A percentile compares a stretch with the other conserved stretches of the same genome.
Evolutionary conservation across 2,888 invertebrate species (phyloP).

Genomic region (Mesorhabditis spiculigera): DNA sequence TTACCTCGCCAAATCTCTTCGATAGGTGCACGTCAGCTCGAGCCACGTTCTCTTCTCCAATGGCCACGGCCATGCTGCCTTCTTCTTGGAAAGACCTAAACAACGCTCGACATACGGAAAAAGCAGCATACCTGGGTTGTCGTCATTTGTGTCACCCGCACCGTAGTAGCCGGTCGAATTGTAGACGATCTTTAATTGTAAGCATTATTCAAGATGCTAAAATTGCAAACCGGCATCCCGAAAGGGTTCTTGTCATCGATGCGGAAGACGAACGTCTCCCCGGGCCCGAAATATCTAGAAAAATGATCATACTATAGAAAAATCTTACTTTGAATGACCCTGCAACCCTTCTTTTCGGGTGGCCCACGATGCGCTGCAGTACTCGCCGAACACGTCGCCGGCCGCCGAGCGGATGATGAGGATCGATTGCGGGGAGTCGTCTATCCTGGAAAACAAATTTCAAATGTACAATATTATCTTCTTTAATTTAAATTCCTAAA

Average conservation of each 20-base stretch:
- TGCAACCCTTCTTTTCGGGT: conserved; percentile 51
- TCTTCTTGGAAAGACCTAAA: conserved; percentile 26
- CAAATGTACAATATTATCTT: no score
- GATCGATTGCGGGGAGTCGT: conserved; percentile 48
- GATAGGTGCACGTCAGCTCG: no score
- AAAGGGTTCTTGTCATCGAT: conserved; percentile 23
- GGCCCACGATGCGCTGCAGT: conserved; percentile 48
- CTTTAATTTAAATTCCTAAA: no score
- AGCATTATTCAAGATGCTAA: background rate
- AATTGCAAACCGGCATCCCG: background rate
- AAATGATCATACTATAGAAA: no score
- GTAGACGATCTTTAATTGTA: background rate
- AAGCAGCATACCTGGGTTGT: no score
- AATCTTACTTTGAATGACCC: conserved; percentile 35
- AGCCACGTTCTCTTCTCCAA: no score
- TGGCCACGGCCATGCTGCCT: conserved; percentile 19
- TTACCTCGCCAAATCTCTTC: no score
- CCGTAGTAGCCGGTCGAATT: conserved; percentile 10
- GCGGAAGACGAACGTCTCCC: conserved; percentile 54
- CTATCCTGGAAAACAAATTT: conserved; percentile 34
- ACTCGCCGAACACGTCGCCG: conserved; percentile 53
- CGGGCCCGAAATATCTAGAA: conserved; percentile 41
- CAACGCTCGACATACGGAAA: no score
- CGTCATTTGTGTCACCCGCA: no score
- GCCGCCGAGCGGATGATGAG: conserved; percentile 44